A percentile compares a stretch with the other conserved stretches of the same genome.
phyloP scores from a whole-genome alignment of 2,888 invertebrate genomes.

The Athalia rosae region DNA sequence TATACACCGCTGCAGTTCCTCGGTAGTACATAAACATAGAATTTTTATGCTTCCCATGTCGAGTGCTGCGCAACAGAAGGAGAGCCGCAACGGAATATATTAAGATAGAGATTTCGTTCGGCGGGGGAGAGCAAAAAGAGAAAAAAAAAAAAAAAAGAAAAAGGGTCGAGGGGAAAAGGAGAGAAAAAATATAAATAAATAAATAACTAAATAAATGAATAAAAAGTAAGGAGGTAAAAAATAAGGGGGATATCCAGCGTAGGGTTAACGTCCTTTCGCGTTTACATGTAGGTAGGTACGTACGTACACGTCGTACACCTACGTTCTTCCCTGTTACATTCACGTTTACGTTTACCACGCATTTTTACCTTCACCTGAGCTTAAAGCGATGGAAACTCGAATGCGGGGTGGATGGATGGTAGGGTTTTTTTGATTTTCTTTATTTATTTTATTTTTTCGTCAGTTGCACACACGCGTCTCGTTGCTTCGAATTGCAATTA shows the following conservation, averaged over 20 bases:
- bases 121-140: background rate
- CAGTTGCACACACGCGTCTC: too few species aligned
- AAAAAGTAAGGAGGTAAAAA: too few species aligned
- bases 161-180: background rate
- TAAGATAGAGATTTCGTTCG: background rate
- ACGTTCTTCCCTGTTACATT: too few species aligned
- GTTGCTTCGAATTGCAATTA: too few species aligned
- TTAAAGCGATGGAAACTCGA: too few species aligned
- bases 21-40: slow-evolving; percentile 8
- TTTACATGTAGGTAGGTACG: background rate
- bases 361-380: too few species aligned
- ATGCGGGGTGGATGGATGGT: too few species aligned
- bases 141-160: background rate
- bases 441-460: too few species aligned
- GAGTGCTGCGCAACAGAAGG: background rate
- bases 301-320: too few species aligned
- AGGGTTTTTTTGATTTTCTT: too few species aligned
- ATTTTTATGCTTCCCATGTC: slow-evolving; percentile 16
- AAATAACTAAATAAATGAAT: background rate
- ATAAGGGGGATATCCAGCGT: background rate
- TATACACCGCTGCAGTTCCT: background rate
- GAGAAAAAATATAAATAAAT: too few species aligned
- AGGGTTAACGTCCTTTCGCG: slow-evolving; percentile 42
- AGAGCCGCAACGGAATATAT: background rate
- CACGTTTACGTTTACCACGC: too few species aligned